Base-by-base conservation (phyloP, 2,797 vertebrate species). In the Poeciliopsis presidionis region DNA sequence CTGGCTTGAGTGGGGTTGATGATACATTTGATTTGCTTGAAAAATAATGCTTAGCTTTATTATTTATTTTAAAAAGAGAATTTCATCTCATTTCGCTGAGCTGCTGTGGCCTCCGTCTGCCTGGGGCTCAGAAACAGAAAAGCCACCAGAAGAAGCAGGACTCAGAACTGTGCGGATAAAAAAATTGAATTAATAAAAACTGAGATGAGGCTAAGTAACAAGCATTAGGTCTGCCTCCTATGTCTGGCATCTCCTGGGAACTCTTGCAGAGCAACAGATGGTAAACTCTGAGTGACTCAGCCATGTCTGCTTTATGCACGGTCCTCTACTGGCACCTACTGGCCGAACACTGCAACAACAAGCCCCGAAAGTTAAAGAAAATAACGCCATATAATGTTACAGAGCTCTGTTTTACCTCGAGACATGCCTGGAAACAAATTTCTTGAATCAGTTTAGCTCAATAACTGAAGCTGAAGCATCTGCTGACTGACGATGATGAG, bases 311-410 rank as follows among this genome's bases (percentile, higher is more conserved):
- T 9, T 41, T 75, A 86, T 89, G 67, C 49, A 7, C 79, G 90
- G 88, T 89, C 75, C 90, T 95, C 85, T 90, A 94, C 89, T 94
- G 91, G 70, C 95, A 91, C 89, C 95, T 95, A 86, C 85, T 92
- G 95, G 86, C 16, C 45, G 25, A 2, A 2, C 0, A 9, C n/a
- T 1, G 28, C 16, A 75, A 8, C 0, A 8, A 2, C 0, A 0
- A 18, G 13, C 12, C 28, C 16, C 1, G n/a, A 11, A 25, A 41
- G 22, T 28, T 85, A 69, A 18, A 53, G 55, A 9, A 28, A 70
- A 70, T 45, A 70, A n/a, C 28, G 41, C 41, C 28, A 28, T 39
- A 39, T 55, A 43, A 2, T 5, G 61, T 79, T 20, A 70, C 2
- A 13, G 72, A 72, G 51, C 28, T 33, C 1, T 36, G 8, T 20